Percentiles rank a stretch among this genome's conserved stretches.
These are phyloP conservation scores for Esperia sulphurella DNA, from an alignment of 2,888 invertebrate genomes.

Conservation along the genomic window DNA sequence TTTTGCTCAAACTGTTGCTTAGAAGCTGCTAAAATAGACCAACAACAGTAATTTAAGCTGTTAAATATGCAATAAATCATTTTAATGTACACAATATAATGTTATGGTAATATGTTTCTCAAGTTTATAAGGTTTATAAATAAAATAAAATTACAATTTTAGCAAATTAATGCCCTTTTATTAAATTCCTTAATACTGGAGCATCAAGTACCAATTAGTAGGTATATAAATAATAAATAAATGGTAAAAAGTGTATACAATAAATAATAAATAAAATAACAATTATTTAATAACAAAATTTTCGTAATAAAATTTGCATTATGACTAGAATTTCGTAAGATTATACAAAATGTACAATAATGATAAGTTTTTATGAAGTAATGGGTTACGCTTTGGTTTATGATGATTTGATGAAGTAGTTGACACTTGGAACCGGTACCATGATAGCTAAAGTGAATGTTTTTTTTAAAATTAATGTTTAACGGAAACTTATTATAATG, in stretches of 20 bases:
- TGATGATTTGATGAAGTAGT: not conserved
- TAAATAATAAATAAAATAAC: slow-evolving; percentile 46
- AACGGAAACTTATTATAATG: too few relatives aligned
- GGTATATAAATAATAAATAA: slow-evolving; percentile 47
- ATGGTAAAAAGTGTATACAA: slow-evolving; percentile 69
- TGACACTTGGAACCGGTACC: not conserved
- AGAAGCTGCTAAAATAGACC: too few relatives aligned
- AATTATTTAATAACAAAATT: slow-evolving; percentile 45
- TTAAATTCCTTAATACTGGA: slow-evolving; percentile 65
- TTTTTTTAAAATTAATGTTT: too few relatives aligned
- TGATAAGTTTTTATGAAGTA: not conserved
- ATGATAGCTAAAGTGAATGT: too few relatives aligned
- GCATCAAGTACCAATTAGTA: slow-evolving; percentile 59
- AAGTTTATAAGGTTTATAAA: slow-evolving; percentile 5
- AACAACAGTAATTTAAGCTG: too few relatives aligned
- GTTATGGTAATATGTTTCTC: too few relatives aligned
- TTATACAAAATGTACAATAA: slow-evolving; percentile 30
- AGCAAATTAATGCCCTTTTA: slow-evolving; percentile 63
- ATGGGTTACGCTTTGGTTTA: not conserved
- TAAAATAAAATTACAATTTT: slow-evolving; percentile 25
- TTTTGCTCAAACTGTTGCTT: too few relatives aligned
- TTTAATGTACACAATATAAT: too few relatives aligned
- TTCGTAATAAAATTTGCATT: slow-evolving; percentile 42
- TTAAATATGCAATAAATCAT: too few relatives aligned
- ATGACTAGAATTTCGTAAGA: slow-evolving; percentile 63